Conservation (phyloP, 2,113 vertebrate genomes). For the crab-eating macaque (Macaca fascicularis) region T2T-MFA8v1.1 NC_088392.1:58487501-58488000, state of each 20-base stretch:
- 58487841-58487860: background rate
- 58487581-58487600: background rate
- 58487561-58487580: background rate
- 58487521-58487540: background rate
- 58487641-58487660: background rate
- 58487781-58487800: background rate
- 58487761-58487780: background rate
- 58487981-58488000: background rate
- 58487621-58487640: background rate
- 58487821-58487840: rapidly evolving
- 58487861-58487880: background rate
- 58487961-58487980: background rate
- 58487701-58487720: background rate
- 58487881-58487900: background rate
- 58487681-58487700: background rate
- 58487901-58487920: background rate
- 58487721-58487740: background rate
- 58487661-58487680: constrained; percentile 37
- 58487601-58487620: background rate
- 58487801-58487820: background rate
- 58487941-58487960: background rate
- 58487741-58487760: background rate
- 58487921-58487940: background rate
- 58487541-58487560: background rate
- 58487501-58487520: background rate